Base-by-base conservation (phyloP, 2,113 vertebrate genomes). In the Clarias batrachus region DNA sequence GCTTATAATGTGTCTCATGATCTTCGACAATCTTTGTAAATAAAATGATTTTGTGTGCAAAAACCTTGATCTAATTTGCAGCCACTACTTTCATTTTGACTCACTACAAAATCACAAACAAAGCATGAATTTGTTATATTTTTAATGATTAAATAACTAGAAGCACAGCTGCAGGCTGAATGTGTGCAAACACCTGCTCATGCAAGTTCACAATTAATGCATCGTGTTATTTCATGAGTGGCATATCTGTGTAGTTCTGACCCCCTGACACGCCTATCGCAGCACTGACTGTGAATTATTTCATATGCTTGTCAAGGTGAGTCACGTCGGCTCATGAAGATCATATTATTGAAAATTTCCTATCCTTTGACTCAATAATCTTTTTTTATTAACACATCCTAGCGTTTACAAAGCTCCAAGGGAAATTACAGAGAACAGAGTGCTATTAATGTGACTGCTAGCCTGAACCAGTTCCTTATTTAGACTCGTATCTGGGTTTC, bases 391-490 rank as follows among this genome's bases (percentile, higher is more conserved):
- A 62, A 81, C 59, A 81, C 85, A 80, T 85, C 71, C 25, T 19
- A 83, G 70, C 74, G 82, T 30, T 48, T 76, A 62, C n/a, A 71
- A 60, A 76, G 70, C 70, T 86, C 60, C 60, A 56, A 60, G 68
- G 82, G 81, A 85, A 89, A 90, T 88, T 81, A 87, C 81, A 86
- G 60, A 85, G 83, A 90, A 83, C 87, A 89, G 87, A 88, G 86
- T 82, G 54, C 89, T 87, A 88, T 83, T 88, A 88, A 87, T 84
- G 86, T 84, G 63, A 84, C 84, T 73, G 82, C 85, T 86, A 87
- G 78, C 85, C 88, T 82, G 80, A 89, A 89, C 86, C 86, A 65
- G 84, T 90, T 88, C 79, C 86, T 90, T 82, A 88, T 85, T 89
- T 86, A 80, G 84, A 85, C 82, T 82, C 71, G 70, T 85, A 85